Evolutionary conservation across 2,888 invertebrate genomes (phyloP).

Genomic region (Bursaphelenchus okinawaensis): DNA sequence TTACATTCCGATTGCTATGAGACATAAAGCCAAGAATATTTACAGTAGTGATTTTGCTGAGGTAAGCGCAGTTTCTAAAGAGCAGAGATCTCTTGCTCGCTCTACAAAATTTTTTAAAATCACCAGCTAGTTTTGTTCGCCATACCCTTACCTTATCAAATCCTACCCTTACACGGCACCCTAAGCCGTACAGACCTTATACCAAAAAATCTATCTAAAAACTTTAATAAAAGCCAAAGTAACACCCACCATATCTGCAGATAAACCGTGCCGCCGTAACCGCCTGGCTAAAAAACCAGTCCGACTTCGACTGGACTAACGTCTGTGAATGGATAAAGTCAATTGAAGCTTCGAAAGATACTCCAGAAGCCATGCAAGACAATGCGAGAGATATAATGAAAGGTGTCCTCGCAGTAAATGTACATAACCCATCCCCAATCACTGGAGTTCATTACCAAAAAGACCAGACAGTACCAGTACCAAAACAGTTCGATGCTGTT

Average conservation of each 20-base stretch:
- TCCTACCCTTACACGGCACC: too few relatives aligned
- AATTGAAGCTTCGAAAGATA: conserved; percentile 48
- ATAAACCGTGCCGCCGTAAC: conserved; percentile 43
- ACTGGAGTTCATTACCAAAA: conserved; percentile 36
- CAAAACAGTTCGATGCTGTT: conserved; percentile 52
- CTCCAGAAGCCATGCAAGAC: conserved; percentile 44
- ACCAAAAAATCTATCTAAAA: too few relatives aligned
- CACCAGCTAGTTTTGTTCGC: too few relatives aligned
- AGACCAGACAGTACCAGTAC: conserved; percentile 30
- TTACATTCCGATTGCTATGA: conserved; percentile 46
- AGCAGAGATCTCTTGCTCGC: too few relatives aligned
- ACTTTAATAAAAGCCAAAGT: too few relatives aligned
- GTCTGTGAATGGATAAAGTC: conserved; percentile 51
- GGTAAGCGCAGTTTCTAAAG: too few relatives aligned
- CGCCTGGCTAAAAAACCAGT: conserved; percentile 43
- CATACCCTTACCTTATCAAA: too few relatives aligned
- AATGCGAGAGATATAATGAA: conserved; percentile 42
- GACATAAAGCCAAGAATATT: conserved; percentile 42
- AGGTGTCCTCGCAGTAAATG: conserved; percentile 50
- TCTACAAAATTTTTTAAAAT: too few relatives aligned
- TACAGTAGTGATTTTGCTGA: conserved; percentile 53
- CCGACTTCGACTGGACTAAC: conserved; percentile 47
- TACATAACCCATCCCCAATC: conserved; percentile 46
- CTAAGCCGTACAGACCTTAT: too few relatives aligned
- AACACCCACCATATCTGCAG: too few relatives aligned